Conservation (phyloP, 2,113 vertebrate genomes). For the Pelecanoides urinatrix region DNA sequence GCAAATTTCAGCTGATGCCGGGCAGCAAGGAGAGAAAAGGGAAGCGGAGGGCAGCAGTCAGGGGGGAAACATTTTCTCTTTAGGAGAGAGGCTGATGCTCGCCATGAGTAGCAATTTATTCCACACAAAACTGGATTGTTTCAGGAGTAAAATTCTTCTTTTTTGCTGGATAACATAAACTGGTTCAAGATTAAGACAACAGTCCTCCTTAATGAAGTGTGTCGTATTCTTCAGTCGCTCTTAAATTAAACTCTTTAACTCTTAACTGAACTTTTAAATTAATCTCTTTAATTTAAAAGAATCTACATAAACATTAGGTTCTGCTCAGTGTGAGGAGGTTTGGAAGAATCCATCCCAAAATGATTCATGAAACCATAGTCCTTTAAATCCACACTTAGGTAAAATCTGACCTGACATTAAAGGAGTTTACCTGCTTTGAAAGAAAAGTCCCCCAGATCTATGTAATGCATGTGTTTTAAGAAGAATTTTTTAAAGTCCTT, state of each 20-base stretch:
- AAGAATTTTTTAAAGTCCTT: not conserved
- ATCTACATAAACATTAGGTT: conserved; percentile 36
- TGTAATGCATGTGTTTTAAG: not conserved
- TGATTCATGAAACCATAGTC: conserved; percentile 51
- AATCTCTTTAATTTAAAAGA: conserved; percentile 28
- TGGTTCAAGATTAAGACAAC: not conserved
- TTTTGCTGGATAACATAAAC: not conserved
- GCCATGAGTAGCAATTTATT: not conserved
- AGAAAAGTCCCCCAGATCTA: not conserved
- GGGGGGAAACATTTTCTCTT: not conserved
- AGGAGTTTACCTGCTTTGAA: conserved; percentile 68
- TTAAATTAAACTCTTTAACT: conserved; percentile 29
- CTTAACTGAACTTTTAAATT: conserved; percentile 31
- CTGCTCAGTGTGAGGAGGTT: conserved; percentile 14
- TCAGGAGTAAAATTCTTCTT: not conserved
- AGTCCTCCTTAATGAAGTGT: not conserved
- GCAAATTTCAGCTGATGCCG: not conserved
- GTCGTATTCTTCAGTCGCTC: not conserved
- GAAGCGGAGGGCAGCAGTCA: not conserved
- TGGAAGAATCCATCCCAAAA: conserved; percentile 42
- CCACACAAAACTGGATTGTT: not conserved
- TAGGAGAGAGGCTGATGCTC: not conserved
- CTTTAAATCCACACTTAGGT: conserved; percentile 17
- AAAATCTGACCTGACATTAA: conserved; percentile 27
- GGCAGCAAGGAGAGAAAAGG: not conserved